Conservation (phyloP, 2,797 vertebrate species). For the Salarias fasciatus region DNA sequence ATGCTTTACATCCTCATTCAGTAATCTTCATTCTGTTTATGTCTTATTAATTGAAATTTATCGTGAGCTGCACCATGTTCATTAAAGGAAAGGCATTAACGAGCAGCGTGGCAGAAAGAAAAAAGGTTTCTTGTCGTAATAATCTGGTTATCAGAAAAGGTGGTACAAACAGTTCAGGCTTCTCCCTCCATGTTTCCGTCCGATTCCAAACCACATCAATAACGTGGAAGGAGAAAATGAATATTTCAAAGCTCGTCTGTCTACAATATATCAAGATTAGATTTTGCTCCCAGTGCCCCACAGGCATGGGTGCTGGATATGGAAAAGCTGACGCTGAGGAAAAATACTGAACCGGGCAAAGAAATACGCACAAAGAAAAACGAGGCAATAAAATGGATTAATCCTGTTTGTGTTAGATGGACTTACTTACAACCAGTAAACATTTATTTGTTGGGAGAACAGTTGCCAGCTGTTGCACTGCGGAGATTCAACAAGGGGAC, state of each 20-base stretch:
- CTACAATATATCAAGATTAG: conserved; percentile 38
- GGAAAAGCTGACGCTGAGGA: background rate
- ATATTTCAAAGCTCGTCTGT: conserved; percentile 52
- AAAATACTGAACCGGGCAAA: background rate
- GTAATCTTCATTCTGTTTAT: conserved; percentile 12
- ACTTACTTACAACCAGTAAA: background rate
- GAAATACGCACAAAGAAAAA: background rate
- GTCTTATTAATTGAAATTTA: conserved; percentile 39
- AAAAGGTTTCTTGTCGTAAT: conserved; percentile 7
- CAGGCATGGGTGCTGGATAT: conserved; percentile 14
- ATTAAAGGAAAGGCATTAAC: conserved; percentile 21
- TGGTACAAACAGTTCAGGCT: conserved; percentile 5
- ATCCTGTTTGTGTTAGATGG: background rate
- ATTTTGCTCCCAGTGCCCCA: conserved; percentile 7
- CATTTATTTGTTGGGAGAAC: background rate
- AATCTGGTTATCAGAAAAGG: background rate
- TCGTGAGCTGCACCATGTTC: conserved; percentile 13
- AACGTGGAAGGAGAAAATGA: conserved; percentile 23
- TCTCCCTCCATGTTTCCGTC: background rate
- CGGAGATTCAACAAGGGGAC: too few relatives aligned
- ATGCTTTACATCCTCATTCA: conserved; percentile 4
- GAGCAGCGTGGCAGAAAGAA: conserved; percentile 18
- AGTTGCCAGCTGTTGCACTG: too few relatives aligned
- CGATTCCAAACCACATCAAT: conserved; percentile 18
- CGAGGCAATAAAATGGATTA: background rate